Evolutionary conservation across 2,797 vertebrate species (phyloP).

Genomic region (Myotis planiceps): DNA sequence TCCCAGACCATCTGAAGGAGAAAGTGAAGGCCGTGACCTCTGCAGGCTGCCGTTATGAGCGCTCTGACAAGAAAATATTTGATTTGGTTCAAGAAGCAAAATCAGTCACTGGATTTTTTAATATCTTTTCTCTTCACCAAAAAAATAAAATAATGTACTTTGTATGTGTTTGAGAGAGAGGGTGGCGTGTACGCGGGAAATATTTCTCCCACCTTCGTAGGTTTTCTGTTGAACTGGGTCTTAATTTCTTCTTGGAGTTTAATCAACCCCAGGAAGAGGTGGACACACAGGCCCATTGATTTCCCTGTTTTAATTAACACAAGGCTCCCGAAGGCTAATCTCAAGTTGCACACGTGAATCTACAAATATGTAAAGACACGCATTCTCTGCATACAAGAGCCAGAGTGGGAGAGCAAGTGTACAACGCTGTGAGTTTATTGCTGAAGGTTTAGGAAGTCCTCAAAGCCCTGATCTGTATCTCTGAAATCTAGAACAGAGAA

Average conservation of each 20-base stretch:
- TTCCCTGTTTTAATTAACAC: constrained; percentile 71
- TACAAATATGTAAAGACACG: constrained; percentile 14
- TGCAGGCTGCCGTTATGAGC: constrained; percentile 88
- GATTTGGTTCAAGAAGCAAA: constrained; percentile 89
- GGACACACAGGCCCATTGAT: constrained; percentile 64
- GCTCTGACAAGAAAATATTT: constrained; percentile 91
- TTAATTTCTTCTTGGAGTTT: constrained; percentile 71
- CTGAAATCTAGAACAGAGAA: constrained; percentile 9
- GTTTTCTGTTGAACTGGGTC: constrained; percentile 24
- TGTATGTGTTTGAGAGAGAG: constrained; percentile 44
- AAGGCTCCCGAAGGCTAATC: constrained; percentile 40
- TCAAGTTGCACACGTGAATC: constrained; percentile 39
- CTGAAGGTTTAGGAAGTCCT: neutral
- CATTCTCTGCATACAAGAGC: neutral
- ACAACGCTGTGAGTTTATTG: neutral
- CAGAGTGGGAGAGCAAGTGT: neutral
- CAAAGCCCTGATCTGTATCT: neutral
- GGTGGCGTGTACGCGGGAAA: neutral
- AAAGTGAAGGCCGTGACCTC: constrained; percentile 88
- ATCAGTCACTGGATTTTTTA: constrained; percentile 86
- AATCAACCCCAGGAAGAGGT: constrained; percentile 73
- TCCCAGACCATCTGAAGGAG: constrained; percentile 89
- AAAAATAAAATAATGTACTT: constrained; percentile 64
- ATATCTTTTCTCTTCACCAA: constrained; percentile 75
- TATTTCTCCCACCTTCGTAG: neutral